These are phyloP conservation scores for Mormyrops attenuatus DNA, from an alignment of 2,797 vertebrate genomes.

Conservation along the genomic window DNA sequence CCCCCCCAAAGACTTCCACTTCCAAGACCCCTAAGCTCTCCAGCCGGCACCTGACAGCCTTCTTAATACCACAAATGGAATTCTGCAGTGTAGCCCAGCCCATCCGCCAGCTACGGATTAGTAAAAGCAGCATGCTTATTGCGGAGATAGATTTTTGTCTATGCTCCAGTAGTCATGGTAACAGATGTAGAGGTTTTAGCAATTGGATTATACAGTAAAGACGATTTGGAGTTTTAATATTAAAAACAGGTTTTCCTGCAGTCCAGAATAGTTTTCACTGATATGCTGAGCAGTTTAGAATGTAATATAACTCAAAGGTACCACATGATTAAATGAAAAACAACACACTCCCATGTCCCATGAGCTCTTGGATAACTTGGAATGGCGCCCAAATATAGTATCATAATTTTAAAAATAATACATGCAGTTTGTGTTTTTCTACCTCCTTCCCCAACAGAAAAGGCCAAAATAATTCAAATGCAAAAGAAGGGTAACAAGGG, in stretches of 20 bases:
- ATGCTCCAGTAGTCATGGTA: constrained; percentile 18
- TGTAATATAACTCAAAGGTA: neutral
- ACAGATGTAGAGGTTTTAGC: neutral
- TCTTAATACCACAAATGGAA: constrained; percentile 7
- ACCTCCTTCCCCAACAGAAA: neutral
- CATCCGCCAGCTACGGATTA: neutral
- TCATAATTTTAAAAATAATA: neutral
- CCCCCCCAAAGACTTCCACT: neutral
- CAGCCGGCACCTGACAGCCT: neutral
- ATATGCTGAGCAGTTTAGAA: neutral
- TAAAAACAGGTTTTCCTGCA: neutral
- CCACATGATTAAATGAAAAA: neutral
- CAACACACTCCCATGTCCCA: neutral
- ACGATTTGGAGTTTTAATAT: constrained; percentile 18
- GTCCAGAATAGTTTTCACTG: neutral
- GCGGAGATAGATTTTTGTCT: neutral
- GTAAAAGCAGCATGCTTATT: neutral
- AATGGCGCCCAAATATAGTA: neutral
- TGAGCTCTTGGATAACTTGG: neutral
- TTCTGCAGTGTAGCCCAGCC: neutral
- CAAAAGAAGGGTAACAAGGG: neutral
- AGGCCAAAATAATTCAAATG: neutral
- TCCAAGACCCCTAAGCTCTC: neutral
- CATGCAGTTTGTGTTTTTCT: neutral
- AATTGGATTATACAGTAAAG: constrained; percentile 15